Percentiles rank a stretch among this genome's conserved stretches.
phyloP scores from a whole-genome alignment of 2,113 vertebrate species.

The Naja naja region DNA sequence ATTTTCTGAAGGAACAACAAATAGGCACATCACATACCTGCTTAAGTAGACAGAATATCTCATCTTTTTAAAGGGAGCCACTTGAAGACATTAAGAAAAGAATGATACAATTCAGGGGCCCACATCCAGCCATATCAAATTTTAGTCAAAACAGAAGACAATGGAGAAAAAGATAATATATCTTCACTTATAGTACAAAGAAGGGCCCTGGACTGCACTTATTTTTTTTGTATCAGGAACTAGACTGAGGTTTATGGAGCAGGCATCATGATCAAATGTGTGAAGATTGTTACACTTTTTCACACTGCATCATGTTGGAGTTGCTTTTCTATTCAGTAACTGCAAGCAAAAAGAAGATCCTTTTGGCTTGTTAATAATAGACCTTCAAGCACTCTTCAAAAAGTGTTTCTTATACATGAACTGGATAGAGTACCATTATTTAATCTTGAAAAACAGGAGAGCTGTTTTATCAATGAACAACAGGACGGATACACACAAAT shows the following conservation, averaged over 20 bases:
- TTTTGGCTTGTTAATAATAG: constrained; percentile 11
- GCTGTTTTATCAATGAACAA: background rate
- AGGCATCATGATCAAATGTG: background rate
- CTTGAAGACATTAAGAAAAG: background rate
- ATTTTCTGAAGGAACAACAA: background rate
- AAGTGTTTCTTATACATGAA: background rate
- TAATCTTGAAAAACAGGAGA: constrained; percentile 4
- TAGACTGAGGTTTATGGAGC: background rate
- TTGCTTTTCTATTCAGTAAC: background rate
- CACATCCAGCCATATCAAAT: background rate
- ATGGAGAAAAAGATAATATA: background rate
- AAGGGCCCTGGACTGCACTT: background rate
- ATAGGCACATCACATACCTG: background rate
- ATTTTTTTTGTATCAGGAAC: background rate
- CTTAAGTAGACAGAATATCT: background rate
- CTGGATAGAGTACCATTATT: constrained; percentile 1
- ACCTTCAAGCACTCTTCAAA: constrained; percentile 1
- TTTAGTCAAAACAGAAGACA: background rate
- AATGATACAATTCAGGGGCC: background rate
- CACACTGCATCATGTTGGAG: background rate
- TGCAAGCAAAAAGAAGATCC: background rate
- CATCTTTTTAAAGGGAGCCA: background rate
- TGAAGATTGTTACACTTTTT: constrained; percentile 11
- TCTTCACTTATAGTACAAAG: background rate
- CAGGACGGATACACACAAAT: background rate